Evolutionary conservation across 2,888 invertebrate genomes (phyloP), one percentile per base, ranked within the genome.

Genomic region (Teleogryllus oceanicus): DNA sequence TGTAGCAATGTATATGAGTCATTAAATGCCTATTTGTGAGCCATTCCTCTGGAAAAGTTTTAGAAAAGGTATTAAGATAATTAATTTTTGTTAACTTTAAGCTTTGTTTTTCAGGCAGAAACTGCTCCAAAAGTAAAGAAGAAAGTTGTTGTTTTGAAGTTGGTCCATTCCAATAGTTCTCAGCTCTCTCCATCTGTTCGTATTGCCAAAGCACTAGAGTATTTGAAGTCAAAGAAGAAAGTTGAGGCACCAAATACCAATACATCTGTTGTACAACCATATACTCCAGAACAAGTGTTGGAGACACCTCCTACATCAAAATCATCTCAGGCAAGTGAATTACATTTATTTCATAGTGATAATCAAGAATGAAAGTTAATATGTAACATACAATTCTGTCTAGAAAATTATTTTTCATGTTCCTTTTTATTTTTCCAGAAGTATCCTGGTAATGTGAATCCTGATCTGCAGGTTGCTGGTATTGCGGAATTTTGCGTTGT

Each of bases 401-500:
- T 37, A 37, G 37, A 37, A 37, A 37, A 37, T 37, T 37, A 8
- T 37, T 37, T 37, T 37, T 8, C 5, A 37, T 18, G 8, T 62
- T n/a, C 1, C 8, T 13, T 62, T 10, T 62, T 18, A 4, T 62
- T 62, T 12, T 62, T 62, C 62, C 16, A 62, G 62, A 62, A 62
- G 13, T 62, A 37, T 37, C 37, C n/a, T 62, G 62, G n/a, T 18
- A n/a, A 62, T 62, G 62, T 62, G 62, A 62, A 62, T 62, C 62
- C 62, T 18, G 62, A 62, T 1, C 62, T 62, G 62, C 62, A 62
- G n/a, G 62, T 62, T 13, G 62, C 62, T 18, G 62, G 62, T 13
- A 62, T 62, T 62, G 62, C 62, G 4, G 62, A 62, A n/a, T 62
- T 62, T n/a, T 62, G 62, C n/a, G 62, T 62, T n/a, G 62, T 62